Percentiles rank a stretch among this genome's conserved stretches.
phyloP scores from a whole-genome alignment of 2,797 vertebrate genomes.

The Podarcis lilfordi region DNA sequence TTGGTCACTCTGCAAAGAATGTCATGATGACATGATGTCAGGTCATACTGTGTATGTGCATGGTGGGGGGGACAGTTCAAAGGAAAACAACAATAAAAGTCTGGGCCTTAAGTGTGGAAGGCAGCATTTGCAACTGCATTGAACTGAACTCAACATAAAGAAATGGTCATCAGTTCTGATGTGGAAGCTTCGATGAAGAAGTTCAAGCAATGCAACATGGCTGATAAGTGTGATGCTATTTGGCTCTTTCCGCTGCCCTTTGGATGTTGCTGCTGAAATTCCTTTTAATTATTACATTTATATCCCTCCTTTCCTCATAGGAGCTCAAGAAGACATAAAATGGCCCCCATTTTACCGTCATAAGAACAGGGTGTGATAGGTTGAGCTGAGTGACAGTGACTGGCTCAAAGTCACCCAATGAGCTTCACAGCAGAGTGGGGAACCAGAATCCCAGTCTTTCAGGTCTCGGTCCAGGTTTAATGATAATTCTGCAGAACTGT shows the following conservation, averaged over 20 bases:
- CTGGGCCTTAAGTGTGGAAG: not conserved
- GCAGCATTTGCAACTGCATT: not conserved
- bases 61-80: not conserved
- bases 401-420: too few relatives aligned
- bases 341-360: too few relatives aligned
- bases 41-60: conserved; percentile 5
- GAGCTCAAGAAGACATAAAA: too few relatives aligned
- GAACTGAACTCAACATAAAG: not conserved
- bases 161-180: not conserved
- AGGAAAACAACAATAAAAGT: not conserved
- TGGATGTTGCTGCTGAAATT: too few relatives aligned
- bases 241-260: not conserved
- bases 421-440: too few relatives aligned
- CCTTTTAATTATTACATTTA: too few relatives aligned
- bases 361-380: too few relatives aligned
- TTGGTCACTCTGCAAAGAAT: conserved; percentile 51
- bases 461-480: too few relatives aligned
- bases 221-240: not conserved
- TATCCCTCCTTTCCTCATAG: too few relatives aligned
- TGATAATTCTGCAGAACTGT: too few relatives aligned
- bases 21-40: conserved; percentile 18
- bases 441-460: too few relatives aligned
- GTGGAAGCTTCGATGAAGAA: not conserved
- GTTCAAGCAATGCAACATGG: not conserved
- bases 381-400: too few relatives aligned